phyloP scores from a whole-genome alignment of 2,113 vertebrate species.

The Rallus limicola region DNA sequence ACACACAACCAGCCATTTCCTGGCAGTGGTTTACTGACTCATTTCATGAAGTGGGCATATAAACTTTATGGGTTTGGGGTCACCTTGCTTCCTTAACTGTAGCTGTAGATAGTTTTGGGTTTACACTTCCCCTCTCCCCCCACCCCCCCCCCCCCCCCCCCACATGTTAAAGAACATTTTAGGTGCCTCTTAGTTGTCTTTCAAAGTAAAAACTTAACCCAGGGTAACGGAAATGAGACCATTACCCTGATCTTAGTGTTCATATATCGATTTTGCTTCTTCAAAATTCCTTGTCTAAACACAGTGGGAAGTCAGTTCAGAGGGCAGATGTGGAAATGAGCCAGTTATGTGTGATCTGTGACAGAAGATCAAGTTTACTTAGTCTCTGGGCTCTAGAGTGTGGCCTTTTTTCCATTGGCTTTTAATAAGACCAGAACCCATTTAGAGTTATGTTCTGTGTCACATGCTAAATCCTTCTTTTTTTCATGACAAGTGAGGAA shows the following conservation, averaged over 20 bases:
- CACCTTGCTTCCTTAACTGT: background rate
- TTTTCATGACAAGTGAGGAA: background rate
- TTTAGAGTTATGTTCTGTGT: background rate
- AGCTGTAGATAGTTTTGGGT: background rate
- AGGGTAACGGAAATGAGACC: background rate
- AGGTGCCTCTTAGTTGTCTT: background rate
- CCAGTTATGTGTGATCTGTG: background rate
- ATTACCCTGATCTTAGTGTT: background rate
- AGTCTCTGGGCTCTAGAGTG: background rate
- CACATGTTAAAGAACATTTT: background rate
- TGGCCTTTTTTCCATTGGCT: background rate
- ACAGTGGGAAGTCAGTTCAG: background rate
- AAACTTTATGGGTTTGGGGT: background rate
- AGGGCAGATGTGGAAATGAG: background rate
- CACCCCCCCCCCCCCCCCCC: background rate
- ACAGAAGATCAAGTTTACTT: background rate
- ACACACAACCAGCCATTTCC: constrained; percentile 10
- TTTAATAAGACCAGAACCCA: background rate
- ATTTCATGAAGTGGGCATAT: background rate
- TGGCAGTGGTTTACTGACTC: constrained; percentile 46
- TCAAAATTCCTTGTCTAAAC: background rate
- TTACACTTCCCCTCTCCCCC: background rate
- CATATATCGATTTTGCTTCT: background rate
- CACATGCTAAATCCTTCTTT: background rate
- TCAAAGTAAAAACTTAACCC: background rate